Evolutionary conservation across 2,797 vertebrate genomes (phyloP).

Genomic region (Oryzias sinensis): DNA sequence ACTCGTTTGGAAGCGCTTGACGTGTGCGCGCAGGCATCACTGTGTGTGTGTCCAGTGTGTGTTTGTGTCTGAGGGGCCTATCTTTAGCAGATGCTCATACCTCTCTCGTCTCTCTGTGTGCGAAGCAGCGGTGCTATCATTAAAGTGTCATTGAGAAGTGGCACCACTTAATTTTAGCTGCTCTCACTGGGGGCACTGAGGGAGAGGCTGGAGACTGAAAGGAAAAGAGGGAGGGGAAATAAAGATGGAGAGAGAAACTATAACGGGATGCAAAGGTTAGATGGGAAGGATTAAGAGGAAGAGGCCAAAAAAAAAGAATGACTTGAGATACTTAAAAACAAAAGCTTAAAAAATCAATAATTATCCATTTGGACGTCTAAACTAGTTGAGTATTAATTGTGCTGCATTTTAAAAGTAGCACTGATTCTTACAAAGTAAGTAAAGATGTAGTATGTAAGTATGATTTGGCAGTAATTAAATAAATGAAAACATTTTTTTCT

Average conservation of each 20-base stretch:
- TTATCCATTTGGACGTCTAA: too few species aligned
- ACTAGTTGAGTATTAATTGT: too few species aligned
- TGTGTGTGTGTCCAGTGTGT: constrained; percentile 42
- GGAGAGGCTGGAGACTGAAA: constrained; percentile 80
- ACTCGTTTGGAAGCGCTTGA: constrained; percentile 72
- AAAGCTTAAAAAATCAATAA: constrained; percentile 1
- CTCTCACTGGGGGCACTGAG: constrained; percentile 89
- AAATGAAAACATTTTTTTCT: too few species aligned
- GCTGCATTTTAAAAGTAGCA: too few species aligned
- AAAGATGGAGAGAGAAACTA: constrained; percentile 38
- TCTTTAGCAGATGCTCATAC: constrained; percentile 92
- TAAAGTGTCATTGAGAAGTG: constrained; percentile 99
- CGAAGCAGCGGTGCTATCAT: constrained; percentile 89
- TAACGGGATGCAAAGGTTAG: constrained; percentile 50
- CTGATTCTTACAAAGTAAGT: too few species aligned
- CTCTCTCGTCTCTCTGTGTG: constrained; percentile 89
- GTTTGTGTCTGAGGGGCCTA: constrained; percentile 78
- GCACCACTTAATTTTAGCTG: constrained; percentile 98
- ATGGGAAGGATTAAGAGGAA: constrained; percentile 37
- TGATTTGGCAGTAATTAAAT: too few species aligned
- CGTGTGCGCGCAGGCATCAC: constrained; percentile 50
- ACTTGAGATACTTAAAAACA: constrained; percentile 4
- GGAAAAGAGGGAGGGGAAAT: constrained; percentile 31
- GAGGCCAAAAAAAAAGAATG: constrained; percentile 12
- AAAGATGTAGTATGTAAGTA: too few species aligned